Conservation (phyloP, 1,140 invertebrate genomes). For the Matsumurasca onukii region DNA sequence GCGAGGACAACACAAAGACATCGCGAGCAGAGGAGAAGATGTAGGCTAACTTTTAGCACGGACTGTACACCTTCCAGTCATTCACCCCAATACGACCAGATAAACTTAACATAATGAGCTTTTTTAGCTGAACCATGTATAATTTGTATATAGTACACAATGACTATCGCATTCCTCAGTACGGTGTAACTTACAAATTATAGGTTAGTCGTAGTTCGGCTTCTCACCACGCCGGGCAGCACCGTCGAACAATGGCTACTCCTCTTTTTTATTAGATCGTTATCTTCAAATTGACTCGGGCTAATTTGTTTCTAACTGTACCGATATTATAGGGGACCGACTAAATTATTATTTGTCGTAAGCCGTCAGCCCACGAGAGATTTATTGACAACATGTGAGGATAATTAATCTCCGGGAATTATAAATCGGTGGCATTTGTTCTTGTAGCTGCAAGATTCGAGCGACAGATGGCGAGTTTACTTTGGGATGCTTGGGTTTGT, state of each 20-base stretch:
- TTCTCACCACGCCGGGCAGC: constrained; percentile 16
- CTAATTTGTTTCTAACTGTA: constrained; percentile 24
- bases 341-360: constrained; percentile 20
- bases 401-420: constrained; percentile 10
- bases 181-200: constrained; percentile 26
- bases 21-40: no score
- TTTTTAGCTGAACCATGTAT: constrained; percentile 16
- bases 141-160: constrained; percentile 23
- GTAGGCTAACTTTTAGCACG: background rate
- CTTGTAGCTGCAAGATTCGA: no score
- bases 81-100: constrained; percentile 5
- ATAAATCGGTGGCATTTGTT: constrained; percentile 19
- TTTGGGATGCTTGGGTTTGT: no score
- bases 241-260: constrained; percentile 26
- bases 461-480: no score
- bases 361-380: background rate
- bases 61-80: constrained; percentile 4
- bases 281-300: constrained; percentile 14
- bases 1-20: no score
- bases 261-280: constrained; percentile 25
- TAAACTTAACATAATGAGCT: constrained; percentile 21
- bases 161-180: constrained; percentile 5
- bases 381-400: constrained; percentile 13
- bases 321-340: constrained; percentile 19
- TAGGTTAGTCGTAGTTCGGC: constrained; percentile 11